Base-by-base conservation (phyloP, 2,888 invertebrate species). In the Caradrina clavipalpis region DNA sequence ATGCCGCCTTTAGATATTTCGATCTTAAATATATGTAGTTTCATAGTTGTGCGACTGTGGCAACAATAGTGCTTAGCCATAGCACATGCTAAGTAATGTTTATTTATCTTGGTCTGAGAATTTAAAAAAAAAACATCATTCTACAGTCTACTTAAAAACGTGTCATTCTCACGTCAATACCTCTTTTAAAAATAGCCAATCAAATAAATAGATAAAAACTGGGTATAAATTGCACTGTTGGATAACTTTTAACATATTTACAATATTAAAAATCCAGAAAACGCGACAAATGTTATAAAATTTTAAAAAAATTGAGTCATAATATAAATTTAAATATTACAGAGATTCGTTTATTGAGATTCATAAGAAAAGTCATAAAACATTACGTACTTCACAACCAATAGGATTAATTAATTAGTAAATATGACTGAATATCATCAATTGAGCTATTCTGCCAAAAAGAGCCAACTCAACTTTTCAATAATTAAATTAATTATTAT, bases 301-400 rank as follows among this genome's bases (percentile, higher is more conserved):
- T 5, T 11, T 35, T 19, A 64, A 42, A 21, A 51, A 22, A 53
- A 22, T 10, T 35, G 0, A 62, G 0, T 50, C 6, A 11, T 19
- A 47, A 35, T 42, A 53, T 51, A 56, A 22, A 56, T 51, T 19
- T 26, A 17, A 63, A 22, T 53, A 55, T n/a, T 13, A 49, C 15
- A 63, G 50, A 79, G 53, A 76, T 79, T 74, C 39, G 6, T 54
- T 5, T 39, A 39, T 35, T 35, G 56, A 76, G 59, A 72, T 76
- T 73, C 70, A 22, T 68, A 31, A 31, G 8, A 19, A 42, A 26
- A 63, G 19, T 31, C 39, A 39, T 26, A 65, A 55, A 26, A 5
- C 10, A 31, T 35, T 62, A 57, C 35, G 10, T 54, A 51, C 42
- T 26, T 51, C 62, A 73, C 68, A 66, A 78, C 61, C 56, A 71